Evolutionary conservation across 2,888 invertebrate genomes (phyloP), one percentile per base, ranked within the genome.

Genomic region (Neocrepidodera transversa): DNA sequence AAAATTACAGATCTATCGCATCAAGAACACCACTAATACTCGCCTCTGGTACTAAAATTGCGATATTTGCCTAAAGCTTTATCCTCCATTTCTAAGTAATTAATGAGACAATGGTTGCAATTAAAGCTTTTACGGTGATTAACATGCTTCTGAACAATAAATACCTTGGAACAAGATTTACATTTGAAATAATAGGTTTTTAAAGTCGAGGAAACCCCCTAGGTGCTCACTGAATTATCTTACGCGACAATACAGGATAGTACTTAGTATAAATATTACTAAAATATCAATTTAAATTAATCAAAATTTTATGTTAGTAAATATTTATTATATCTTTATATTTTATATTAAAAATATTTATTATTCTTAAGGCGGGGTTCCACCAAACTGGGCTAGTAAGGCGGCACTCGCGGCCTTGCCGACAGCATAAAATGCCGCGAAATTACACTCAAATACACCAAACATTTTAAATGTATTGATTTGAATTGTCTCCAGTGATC

Each of bases 71-170:
- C 65, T 58, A 61, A 51, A 67, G 65, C 66, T 57, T 53, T 59
- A 54, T 63, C 65, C 56, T 64, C 62, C 62, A 58, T 64, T 66
- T 65, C 56, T 48, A 55, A 58, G 60, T 62, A 67, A 68, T 62
- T 65, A 65, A 65, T 63, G 60, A 66, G 60, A 64, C 64, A 64
- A 68, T 62, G 63, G 60, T 58, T 60, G 67, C 64, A 68, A 69
- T 69, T 69, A 69, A 69, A 68, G 58, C 60, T 55, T 58, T 63
- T 66, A 59, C 63, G 58, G 50, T 56, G 61, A 65, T 65, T 65
- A 65, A 57, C 59, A 60, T 61, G 65, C 65, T 65, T 57, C 61
- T 56, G 63, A 62, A 62, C 65, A 63, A 65, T 63, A 60, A 54
- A 65, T 61, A 65, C 58, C 59, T 58, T 54, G 58, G 47, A 50